Evolutionary conservation across 2,797 vertebrate species (phyloP).

Genomic region (Prunella strophiata): DNA sequence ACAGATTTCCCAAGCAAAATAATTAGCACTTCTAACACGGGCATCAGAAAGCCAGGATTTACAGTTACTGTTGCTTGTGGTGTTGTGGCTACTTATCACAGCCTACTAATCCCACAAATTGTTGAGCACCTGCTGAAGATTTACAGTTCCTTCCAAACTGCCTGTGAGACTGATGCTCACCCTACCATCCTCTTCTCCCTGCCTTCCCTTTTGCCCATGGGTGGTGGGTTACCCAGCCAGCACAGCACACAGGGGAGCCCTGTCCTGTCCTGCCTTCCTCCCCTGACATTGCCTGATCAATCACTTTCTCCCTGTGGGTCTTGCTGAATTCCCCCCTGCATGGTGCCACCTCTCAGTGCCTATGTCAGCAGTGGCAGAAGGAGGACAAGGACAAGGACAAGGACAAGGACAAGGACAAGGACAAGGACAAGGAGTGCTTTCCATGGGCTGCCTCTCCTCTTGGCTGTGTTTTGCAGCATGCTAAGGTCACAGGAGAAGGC

Average conservation of each 20-base stretch:
- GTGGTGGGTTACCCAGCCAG: neutral
- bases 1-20: neutral
- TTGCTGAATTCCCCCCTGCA: neutral
- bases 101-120: neutral
- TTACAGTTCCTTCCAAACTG: neutral
- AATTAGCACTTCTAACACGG: neutral
- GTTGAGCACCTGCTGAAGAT: neutral
- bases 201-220: neutral
- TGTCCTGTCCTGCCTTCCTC: neutral
- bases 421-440: neutral
- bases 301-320: neutral
- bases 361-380: neutral
- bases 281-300: accelerated
- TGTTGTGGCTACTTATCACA: neutral
- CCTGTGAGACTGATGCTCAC: neutral
- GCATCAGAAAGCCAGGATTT: neutral
- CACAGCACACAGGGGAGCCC: accelerated
- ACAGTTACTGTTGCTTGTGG: neutral
- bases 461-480: neutral
- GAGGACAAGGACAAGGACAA: neutral
- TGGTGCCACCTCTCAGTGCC: neutral
- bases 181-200: neutral
- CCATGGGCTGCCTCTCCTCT: neutral
- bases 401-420: neutral
- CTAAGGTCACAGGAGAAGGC: neutral